These are phyloP conservation scores for Mylabris phalerata DNA, from an alignment of 1,140 invertebrate genomes.

Conservation along the genomic window DNA sequence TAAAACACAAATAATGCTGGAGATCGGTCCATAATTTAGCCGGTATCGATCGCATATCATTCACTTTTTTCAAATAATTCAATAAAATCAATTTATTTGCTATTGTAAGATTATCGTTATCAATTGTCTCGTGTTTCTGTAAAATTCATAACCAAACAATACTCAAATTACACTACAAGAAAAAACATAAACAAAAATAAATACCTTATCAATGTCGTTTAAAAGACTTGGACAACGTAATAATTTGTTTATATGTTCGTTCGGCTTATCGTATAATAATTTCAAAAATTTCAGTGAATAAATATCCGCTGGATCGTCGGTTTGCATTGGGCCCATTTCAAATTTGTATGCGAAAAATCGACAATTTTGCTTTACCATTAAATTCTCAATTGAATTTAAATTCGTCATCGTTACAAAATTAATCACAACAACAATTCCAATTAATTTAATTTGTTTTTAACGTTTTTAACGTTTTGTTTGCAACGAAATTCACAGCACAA, in stretches of 20 bases:
- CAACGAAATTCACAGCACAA: conserved; percentile 12
- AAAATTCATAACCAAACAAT: background rate
- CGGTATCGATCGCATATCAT: conserved; percentile 25
- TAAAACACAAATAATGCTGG: conserved; percentile 35
- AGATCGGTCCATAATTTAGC: conserved; percentile 32
- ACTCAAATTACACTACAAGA: background rate
- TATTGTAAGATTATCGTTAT: background rate
- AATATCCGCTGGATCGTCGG: conserved; percentile 24
- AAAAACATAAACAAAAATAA: too few relatives aligned
- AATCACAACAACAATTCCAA: background rate
- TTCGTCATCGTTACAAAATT: background rate
- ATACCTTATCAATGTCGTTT: too few relatives aligned
- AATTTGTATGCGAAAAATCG: conserved; percentile 29
- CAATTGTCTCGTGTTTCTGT: background rate
- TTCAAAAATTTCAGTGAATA: conserved; percentile 31
- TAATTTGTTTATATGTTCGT: conserved; percentile 28
- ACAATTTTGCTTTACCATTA: conserved; percentile 31
- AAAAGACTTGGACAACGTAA: too few relatives aligned
- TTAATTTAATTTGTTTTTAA: background rate
- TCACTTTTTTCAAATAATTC: conserved; percentile 32
- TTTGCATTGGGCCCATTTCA: conserved; percentile 23
- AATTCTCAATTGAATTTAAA: conserved; percentile 7
- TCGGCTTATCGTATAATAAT: conserved; percentile 27
- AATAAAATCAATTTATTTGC: conserved; percentile 27
- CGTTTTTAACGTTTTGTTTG: conserved; percentile 4